Base-by-base conservation (phyloP, 2,888 invertebrate species). In the Tetragonisca angustula region DNA sequence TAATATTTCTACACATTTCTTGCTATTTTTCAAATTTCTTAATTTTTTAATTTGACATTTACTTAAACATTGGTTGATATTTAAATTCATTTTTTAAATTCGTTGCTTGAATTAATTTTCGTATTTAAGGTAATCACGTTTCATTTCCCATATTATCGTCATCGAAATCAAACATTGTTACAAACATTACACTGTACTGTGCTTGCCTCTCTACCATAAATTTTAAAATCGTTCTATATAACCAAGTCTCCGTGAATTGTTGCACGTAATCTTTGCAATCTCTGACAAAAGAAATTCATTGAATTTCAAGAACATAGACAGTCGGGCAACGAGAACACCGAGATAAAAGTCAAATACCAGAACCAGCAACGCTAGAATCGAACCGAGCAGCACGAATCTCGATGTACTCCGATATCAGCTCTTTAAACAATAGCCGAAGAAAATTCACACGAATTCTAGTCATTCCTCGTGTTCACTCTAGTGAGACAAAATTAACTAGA, bases 391-490 rank as follows among this genome's bases (percentile, higher is more conserved):
- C 43, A 65, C 64, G 64, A 65, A 62, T 62, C 43, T 36, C 36
- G 32, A 64, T 64, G 5, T 52, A 64, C 15, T 65, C 15, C 21
- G 62, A 62, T 62, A 62, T 62, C 32, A 36, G 43, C 2, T 0
- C 6, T n/a, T 43, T 13, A 11, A 65, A 65, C 64, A 65, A 65
- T 65, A 32, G 64, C 21, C 3, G 36, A 21, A 36, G 64, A 36
- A n/a, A 65, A 65, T 65, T 80, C 61, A 11, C 54, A 61, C 49
- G 32, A 49, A 81, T 80, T 80, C 81, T 61, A 15, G 27, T 24
- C 81, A 67, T 80, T 72, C 81, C 43, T 9, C 15, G 80, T 72
- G 81, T 67, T 61, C 81, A 54, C n/a, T 49, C 24, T 52, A 49
- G 71, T 81, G 81, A 81, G 4, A 65, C 78, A 56, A 49, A 74